Percentiles rank a stretch among this genome's conserved stretches.
These are phyloP conservation scores for Otolemur crassicaudatus DNA, from an alignment of 2,797 vertebrate genomes.

Conservation along the genomic window DNA sequence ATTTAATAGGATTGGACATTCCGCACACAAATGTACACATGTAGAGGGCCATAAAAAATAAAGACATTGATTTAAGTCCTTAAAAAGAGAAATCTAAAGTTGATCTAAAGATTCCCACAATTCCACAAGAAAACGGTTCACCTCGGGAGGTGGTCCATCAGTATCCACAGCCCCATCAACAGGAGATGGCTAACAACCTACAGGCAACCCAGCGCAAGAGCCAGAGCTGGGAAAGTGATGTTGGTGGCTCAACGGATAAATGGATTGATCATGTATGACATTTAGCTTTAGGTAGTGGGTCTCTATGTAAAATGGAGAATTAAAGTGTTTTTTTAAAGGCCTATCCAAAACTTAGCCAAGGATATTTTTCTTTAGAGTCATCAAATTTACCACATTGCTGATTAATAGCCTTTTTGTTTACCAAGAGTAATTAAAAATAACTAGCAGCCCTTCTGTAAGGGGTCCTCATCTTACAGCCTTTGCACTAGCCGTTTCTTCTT, in stretches of 20 bases:
- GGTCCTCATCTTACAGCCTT: not conserved
- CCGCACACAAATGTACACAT: not conserved
- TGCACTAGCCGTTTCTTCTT: conserved; percentile 17
- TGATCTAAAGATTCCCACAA: not conserved
- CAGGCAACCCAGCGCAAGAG: not conserved
- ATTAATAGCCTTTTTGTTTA: not conserved
- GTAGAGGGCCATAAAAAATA: not conserved
- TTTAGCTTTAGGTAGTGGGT: not conserved
- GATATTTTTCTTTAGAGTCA: not conserved
- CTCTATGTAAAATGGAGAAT: not conserved
- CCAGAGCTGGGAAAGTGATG: not conserved
- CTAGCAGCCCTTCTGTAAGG: not conserved
- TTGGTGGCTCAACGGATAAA: not conserved
- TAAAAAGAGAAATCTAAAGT: not conserved
- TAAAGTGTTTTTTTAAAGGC: not conserved
- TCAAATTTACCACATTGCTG: not conserved
- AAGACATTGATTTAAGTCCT: not conserved
- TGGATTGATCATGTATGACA: not conserved
- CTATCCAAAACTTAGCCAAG: not conserved
- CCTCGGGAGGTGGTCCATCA: too few species aligned
- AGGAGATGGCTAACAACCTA: not conserved
- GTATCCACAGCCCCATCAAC: not conserved
- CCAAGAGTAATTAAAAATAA: not conserved
- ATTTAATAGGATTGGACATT: not conserved
- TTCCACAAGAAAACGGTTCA: not conserved